These are phyloP conservation scores for Leucophenga varia DNA, from an alignment of 1,140 invertebrate genomes.

Conservation along the genomic window DNA sequence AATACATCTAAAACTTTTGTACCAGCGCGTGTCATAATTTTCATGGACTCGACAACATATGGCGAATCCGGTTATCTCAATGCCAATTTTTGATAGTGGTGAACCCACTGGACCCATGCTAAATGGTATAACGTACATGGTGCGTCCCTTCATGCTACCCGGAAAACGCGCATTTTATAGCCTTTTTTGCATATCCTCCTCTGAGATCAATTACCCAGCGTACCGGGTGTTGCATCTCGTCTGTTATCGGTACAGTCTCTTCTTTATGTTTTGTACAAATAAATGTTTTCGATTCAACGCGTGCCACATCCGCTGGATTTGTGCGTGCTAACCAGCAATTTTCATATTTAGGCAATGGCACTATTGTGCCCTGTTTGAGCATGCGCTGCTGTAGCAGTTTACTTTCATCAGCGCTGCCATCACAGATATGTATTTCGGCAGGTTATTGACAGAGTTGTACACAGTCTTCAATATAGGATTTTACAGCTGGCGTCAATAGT, in stretches of 20 bases:
- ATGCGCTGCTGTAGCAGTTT: conserved; percentile 65
- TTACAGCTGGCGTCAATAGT: conserved; percentile 57
- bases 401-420: conserved; percentile 76
- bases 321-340: conserved; percentile 89
- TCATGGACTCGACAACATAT: conserved; percentile 92
- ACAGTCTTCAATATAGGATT: conserved; percentile 68
- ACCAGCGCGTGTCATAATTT: conserved; percentile 91
- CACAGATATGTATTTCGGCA: conserved; percentile 77
- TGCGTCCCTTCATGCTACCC: conserved; percentile 85
- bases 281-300: conserved; percentile 89
- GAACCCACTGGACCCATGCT: conserved; percentile 93
- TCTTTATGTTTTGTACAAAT: conserved; percentile 76
- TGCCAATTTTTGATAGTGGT: conserved; percentile 86
- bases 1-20: conserved; percentile 66
- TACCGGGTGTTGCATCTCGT: conserved; percentile 67
- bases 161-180: conserved; percentile 77
- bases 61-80: conserved; percentile 92
- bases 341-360: conserved; percentile 76
- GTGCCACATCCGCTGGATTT: conserved; percentile 89
- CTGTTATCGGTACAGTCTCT: conserved; percentile 74
- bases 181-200: conserved; percentile 72
- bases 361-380: conserved; percentile 68
- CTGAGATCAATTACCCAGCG: conserved; percentile 87
- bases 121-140: conserved; percentile 95
- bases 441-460: conserved; percentile 73